phyloP scores from a whole-genome alignment of 2,888 invertebrate genomes.

The Sabatieria punctata region DNA sequence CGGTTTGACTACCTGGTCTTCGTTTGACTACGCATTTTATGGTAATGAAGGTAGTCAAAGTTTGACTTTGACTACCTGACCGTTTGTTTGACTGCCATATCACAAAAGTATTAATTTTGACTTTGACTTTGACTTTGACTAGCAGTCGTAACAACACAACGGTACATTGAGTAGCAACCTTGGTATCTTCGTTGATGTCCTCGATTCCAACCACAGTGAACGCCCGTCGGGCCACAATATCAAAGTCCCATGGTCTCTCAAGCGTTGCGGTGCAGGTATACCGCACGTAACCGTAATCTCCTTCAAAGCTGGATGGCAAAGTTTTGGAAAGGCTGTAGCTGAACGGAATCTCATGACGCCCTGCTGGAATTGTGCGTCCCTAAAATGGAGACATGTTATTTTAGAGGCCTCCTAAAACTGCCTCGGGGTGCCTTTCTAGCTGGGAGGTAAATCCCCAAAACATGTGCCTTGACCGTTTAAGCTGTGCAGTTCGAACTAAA shows the following conservation, averaged over 20 bases:
- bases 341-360: constrained; percentile 28
- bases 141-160: no score
- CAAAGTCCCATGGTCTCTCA: constrained; percentile 30
- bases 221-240: constrained; percentile 22
- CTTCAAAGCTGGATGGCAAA: constrained; percentile 28
- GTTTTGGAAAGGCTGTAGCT: constrained; percentile 27
- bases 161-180: constrained; percentile 15
- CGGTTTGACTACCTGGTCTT: no score
- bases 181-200: constrained; percentile 25
- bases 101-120: no score
- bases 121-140: no score
- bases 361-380: constrained; percentile 20
- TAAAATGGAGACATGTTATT: constrained; percentile 8
- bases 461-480: no score
- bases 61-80: no score
- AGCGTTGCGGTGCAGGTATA: constrained; percentile 18
- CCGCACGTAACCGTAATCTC: constrained; percentile 13
- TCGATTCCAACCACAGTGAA: constrained; percentile 30
- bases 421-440: no score
- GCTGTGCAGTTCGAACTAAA: not conserved
- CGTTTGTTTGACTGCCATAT: no score
- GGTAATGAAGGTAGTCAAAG: no score
- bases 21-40: no score
- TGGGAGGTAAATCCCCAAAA: no score
- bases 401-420: not conserved